Conservation (phyloP, 2,888 invertebrate species). For the Hyles lineata region DNA sequence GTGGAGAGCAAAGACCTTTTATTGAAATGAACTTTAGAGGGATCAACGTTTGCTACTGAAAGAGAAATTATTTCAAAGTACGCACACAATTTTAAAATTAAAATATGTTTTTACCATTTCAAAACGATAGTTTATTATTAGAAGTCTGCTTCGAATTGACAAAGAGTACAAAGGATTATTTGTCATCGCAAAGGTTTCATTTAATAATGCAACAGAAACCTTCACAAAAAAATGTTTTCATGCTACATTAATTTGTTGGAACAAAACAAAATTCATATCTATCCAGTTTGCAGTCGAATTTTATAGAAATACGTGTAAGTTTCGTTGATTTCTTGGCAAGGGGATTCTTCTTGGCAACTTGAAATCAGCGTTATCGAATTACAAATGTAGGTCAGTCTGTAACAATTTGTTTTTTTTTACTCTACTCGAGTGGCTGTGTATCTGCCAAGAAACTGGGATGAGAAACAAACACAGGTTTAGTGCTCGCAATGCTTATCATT, state of each 20-base stretch:
- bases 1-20: background rate
- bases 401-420: slow-evolving; percentile 51
- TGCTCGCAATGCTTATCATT: slow-evolving; percentile 44
- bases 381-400: slow-evolving; percentile 60
- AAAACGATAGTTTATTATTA: background rate
- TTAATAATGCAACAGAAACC: slow-evolving; percentile 5
- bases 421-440: slow-evolving; percentile 49
- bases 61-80: background rate
- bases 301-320: slow-evolving; percentile 34
- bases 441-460: slow-evolving; percentile 58
- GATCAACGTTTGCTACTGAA: slow-evolving; percentile 7
- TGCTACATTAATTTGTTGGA: background rate
- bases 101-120: background rate
- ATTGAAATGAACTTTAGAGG: slow-evolving; percentile 6
- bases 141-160: background rate
- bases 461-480: slow-evolving; percentile 49
- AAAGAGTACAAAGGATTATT: slow-evolving; percentile 12
- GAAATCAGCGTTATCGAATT: slow-evolving; percentile 50
- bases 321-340: slow-evolving; percentile 48
- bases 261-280: slow-evolving; percentile 4
- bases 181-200: background rate
- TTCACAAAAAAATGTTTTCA: background rate
- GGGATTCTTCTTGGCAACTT: slow-evolving; percentile 35
- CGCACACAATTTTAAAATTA: background rate
- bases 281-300: slow-evolving; percentile 31